Percentiles rank a stretch among this genome's conserved stretches.
These are phyloP conservation scores for Eptatretus burgeri DNA, from an alignment of 2,113 vertebrate genomes.

Conservation along the genomic window DNA sequence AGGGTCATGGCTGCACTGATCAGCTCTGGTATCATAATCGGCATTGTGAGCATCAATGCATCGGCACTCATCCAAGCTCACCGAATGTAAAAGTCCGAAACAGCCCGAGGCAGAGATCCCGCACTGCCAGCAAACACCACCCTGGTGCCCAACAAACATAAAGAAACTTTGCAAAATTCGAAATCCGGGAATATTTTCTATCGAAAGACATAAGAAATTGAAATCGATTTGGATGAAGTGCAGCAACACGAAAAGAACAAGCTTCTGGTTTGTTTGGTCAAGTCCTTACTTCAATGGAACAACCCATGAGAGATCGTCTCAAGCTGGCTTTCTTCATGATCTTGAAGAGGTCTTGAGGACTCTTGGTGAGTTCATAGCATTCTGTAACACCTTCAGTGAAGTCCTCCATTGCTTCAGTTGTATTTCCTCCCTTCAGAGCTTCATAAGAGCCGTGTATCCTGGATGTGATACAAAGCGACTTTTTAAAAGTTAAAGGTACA, in stretches of 20 bases:
- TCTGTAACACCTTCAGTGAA: slow-evolving; percentile 90
- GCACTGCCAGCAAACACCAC: slow-evolving; percentile 1
- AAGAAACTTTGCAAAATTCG: too few species aligned
- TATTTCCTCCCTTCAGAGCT: slow-evolving; percentile 84
- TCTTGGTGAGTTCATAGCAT: slow-evolving; percentile 77
- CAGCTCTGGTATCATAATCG: too few species aligned
- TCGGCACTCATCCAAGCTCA: background rate
- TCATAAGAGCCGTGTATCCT: slow-evolving; percentile 90
- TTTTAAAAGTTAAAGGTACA: too few species aligned
- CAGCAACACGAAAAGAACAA: background rate
- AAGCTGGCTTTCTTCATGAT: slow-evolving; percentile 79
- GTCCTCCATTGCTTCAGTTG: slow-evolving; percentile 89
- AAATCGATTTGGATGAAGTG: background rate
- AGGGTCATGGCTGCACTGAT: too few species aligned
- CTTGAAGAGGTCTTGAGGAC: slow-evolving; percentile 70
- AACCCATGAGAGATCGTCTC: slow-evolving; percentile 81
- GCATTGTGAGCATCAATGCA: too few species aligned
- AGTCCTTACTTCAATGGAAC: slow-evolving; percentile 64
- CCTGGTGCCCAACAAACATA: background rate
- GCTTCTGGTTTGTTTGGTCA: background rate
- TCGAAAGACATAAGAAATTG: too few species aligned
- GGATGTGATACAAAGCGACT: background rate
- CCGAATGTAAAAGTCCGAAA: background rate
- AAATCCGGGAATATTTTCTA: too few species aligned
- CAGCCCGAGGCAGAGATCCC: background rate